Percentiles rank a stretch among this genome's conserved stretches.
These are phyloP conservation scores for Propsilocerus akamusi DNA, from an alignment of 1,140 invertebrate species.

Conservation along the genomic window DNA sequence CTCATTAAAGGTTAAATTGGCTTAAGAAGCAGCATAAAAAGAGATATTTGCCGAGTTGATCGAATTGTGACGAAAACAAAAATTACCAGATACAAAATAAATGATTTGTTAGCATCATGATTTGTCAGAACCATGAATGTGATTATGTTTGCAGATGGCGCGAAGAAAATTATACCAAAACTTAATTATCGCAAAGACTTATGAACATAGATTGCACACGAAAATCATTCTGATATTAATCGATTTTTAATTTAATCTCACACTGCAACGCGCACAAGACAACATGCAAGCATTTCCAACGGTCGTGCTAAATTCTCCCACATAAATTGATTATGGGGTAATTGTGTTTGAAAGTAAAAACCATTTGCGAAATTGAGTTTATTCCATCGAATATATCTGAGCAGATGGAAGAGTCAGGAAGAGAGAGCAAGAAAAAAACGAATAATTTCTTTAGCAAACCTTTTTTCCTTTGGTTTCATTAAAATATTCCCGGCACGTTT, in stretches of 20 bases:
- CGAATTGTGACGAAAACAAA: no score
- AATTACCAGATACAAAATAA: no score
- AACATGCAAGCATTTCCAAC: neutral
- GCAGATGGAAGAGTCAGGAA: neutral
- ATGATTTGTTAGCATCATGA: no score
- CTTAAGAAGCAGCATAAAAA: no score
- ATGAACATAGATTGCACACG: neutral
- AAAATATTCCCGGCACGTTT: neutral
- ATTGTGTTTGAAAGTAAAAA: neutral
- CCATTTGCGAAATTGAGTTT: neutral
- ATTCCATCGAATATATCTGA: neutral
- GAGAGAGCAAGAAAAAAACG: neutral
- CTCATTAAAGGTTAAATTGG: no score
- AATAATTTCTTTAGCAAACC: neutral
- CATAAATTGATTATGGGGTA: constrained; percentile 4
- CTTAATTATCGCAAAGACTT: neutral
- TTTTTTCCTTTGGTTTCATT: neutral
- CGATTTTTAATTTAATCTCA: constrained; percentile 3
- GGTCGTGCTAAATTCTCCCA: neutral
- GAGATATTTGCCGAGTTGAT: no score
- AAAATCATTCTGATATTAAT: neutral
- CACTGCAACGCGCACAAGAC: neutral
- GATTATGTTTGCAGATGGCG: no score
- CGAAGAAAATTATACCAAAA: no score
- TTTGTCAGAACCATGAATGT: no score